These are phyloP conservation scores for Acestrorhynchus altus DNA, from an alignment of 2,797 vertebrate genomes.

Conservation along the genomic window DNA sequence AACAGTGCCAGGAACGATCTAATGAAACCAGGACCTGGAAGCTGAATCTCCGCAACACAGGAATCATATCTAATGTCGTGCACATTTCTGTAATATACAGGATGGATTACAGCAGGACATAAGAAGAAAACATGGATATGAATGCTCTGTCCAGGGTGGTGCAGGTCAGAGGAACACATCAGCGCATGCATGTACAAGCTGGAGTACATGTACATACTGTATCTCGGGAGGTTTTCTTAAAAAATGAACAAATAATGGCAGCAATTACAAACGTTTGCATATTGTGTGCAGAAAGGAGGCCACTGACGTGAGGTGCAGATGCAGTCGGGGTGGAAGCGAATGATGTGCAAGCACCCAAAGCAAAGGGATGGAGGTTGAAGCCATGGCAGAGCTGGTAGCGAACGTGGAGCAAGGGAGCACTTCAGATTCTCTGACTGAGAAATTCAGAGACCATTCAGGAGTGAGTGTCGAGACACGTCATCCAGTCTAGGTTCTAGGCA, in stretches of 20 bases:
- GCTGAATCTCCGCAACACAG: constrained; percentile 1
- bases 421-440: neutral
- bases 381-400: neutral
- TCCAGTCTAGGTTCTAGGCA: constrained; percentile 70
- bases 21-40: neutral
- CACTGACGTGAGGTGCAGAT: neutral
- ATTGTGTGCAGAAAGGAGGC: constrained; percentile 12
- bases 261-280: constrained; percentile 34
- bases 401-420: neutral
- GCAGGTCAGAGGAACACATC: neutral
- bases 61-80: neutral
- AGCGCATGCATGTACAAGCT: constrained; percentile 14
- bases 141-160: neutral
- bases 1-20: neutral
- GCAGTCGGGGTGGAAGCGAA: neutral
- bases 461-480: neutral
- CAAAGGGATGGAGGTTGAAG: neutral
- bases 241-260: neutral
- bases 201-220: neutral
- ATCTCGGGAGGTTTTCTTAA: neutral
- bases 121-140: neutral
- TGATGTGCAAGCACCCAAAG: constrained; percentile 9
- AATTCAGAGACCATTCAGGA: constrained; percentile 13
- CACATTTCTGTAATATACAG: neutral
- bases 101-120: neutral